phyloP scores from a whole-genome alignment of 1,140 invertebrate species.

The Drosophila bifasciata region DNA sequence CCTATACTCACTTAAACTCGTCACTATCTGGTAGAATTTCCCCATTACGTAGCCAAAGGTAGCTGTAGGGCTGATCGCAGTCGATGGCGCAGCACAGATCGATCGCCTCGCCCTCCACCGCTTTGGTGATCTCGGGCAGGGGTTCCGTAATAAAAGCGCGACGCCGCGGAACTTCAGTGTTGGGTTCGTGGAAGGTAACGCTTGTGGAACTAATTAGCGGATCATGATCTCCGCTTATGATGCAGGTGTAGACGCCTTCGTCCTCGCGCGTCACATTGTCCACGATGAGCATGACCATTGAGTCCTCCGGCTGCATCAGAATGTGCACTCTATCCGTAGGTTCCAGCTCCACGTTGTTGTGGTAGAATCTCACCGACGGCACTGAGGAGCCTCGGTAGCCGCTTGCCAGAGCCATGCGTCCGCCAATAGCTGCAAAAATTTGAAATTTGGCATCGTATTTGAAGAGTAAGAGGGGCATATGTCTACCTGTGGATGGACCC shows the following conservation, averaged over 20 bases:
- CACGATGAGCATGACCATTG: slow-evolving; percentile 84
- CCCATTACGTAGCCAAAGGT: slow-evolving; percentile 90
- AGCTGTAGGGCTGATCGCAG: slow-evolving; percentile 86
- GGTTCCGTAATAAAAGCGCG: slow-evolving; percentile 53
- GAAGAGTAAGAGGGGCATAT: neutral
- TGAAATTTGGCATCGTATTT: neutral
- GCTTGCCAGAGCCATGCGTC: slow-evolving; percentile 85
- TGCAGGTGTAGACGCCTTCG: slow-evolving; percentile 89
- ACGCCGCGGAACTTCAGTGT: slow-evolving; percentile 16
- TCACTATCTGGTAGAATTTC: slow-evolving; percentile 88
- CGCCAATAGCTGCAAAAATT: slow-evolving; percentile 81
- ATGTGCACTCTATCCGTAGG: slow-evolving; percentile 75
- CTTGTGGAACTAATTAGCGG: slow-evolving; percentile 73
- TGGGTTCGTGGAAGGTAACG: slow-evolving; percentile 51
- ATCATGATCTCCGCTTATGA: slow-evolving; percentile 87
- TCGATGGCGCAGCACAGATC: slow-evolving; percentile 85
- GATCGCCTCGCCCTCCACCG: slow-evolving; percentile 87
- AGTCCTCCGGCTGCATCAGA: slow-evolving; percentile 58
- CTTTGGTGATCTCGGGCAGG: slow-evolving; percentile 73
- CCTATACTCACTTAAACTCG: slow-evolving; percentile 84
- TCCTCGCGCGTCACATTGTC: slow-evolving; percentile 85
- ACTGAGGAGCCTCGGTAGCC: slow-evolving; percentile 86
- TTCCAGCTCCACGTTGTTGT: slow-evolving; percentile 85
- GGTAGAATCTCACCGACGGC: slow-evolving; percentile 87
- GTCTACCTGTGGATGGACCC: slow-evolving; percentile 78